Base-by-base conservation (phyloP, 1,140 invertebrate genomes). In the Leptinotarsa defecta region DNA sequence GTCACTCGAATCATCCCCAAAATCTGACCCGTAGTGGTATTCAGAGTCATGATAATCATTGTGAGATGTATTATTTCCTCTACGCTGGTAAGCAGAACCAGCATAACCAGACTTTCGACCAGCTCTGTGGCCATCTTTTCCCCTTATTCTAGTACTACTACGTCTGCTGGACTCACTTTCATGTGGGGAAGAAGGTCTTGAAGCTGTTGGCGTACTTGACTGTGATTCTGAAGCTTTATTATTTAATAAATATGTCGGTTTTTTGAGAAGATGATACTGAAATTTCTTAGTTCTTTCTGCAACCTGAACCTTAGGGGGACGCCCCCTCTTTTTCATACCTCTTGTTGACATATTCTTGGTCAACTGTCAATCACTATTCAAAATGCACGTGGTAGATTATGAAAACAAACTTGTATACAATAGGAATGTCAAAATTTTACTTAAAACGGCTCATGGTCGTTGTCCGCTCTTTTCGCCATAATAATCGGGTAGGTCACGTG, bases 21-120 rank as follows among this genome's bases (percentile, higher is more conserved):
- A 96, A 85, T 95, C 94, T 3, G 94, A 95, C 1, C 94, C 94
- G 86, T 96, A 96, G 84, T 95, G 94, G 85, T 95, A 96, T 82
- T 96, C 95, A 2, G 94, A 94, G 81, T 95, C 94, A 76, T 93
- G 90, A 80, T 93, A 91, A 74, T 93, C 92, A n/a, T 91, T 89
- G 17, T 89, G 89, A 69, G 88, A 87, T 13, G 91, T 89, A 87
- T 93, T 93, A 84, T 94, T 94, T 76, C 93, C 93, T 76, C 90
- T 84, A 74, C 90, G 82, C 73, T 89, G 88, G 80, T 89, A 92
- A 78, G 88, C 88, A 20, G 87, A 86, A 75, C 88, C 87, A 1
- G 89, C 88, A 75, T 90, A 86, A 64, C 89, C 90, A 82, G 90
- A 89, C 86, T 90, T 90, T 81, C 91, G 87, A 62, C 83, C 88